These are phyloP conservation scores for Diadema setosum DNA, from an alignment of 35 echinoderm and acorn worm genomes.

Conservation along the genomic window DNA sequence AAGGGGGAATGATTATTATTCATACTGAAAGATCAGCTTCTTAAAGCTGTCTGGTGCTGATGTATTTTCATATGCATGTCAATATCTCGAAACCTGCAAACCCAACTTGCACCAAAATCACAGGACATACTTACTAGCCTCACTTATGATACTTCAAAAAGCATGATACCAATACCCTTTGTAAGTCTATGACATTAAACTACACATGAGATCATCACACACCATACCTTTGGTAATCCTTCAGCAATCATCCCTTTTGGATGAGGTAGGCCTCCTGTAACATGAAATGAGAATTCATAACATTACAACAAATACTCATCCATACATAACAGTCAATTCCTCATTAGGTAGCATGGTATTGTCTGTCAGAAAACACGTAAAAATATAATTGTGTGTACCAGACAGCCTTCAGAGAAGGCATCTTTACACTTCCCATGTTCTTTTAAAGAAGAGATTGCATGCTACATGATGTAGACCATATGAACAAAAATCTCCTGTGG, in stretches of 20 bases:
- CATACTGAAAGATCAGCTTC: too few species aligned
- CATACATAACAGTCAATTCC: not conserved
- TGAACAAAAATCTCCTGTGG: not conserved
- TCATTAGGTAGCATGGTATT: not conserved
- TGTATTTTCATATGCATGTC: not conserved
- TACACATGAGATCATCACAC: not conserved
- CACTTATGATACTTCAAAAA: not conserved
- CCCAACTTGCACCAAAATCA: not conserved
- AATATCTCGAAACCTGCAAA: not conserved
- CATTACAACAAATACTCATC: not conserved
- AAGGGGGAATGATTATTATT: too few species aligned
- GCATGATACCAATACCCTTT: not conserved
- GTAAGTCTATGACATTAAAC: not conserved
- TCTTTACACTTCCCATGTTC: not conserved
- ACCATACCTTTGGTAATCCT: slow-evolving; percentile 69
- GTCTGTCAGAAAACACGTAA: not conserved
- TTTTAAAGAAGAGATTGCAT: not conserved
- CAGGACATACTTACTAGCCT: not conserved
- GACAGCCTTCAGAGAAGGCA: not conserved
- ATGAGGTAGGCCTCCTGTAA: slow-evolving; percentile 81
- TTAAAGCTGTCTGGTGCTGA: too few species aligned
- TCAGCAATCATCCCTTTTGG: slow-evolving; percentile 93
- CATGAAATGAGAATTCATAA: slow-evolving; percentile 1
- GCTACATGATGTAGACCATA: not conserved
- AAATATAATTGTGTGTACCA: not conserved